phyloP scores from a whole-genome alignment of 2,113 vertebrate species.

The Tricholaema leucomelas region DNA sequence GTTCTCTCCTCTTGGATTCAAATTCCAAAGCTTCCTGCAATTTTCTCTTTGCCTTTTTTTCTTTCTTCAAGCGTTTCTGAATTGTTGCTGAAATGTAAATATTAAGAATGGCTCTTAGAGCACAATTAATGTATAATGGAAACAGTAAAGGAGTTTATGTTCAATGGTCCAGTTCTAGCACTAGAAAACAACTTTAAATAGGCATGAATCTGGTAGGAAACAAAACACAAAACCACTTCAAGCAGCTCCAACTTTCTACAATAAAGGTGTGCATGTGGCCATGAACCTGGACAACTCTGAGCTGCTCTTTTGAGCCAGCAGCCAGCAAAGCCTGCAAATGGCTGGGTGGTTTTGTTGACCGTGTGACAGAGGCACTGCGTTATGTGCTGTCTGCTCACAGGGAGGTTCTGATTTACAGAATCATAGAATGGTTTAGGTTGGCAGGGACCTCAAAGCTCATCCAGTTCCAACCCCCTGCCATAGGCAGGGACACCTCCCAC shows the following conservation, averaged over 20 bases:
- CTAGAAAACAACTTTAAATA: not conserved
- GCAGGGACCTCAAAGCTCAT: no score
- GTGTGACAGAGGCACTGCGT: not conserved
- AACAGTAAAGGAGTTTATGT: not conserved
- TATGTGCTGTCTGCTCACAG: not conserved
- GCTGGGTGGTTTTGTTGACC: not conserved
- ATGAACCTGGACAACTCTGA: not conserved
- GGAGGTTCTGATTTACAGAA: not conserved
- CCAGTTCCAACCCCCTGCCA: no score
- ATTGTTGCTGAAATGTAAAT: constrained; percentile 80
- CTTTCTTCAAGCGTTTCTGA: constrained; percentile 91
- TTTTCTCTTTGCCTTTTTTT: constrained; percentile 93
- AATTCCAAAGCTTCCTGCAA: constrained; percentile 91
- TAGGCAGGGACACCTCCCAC: no score
- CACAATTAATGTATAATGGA: not conserved
- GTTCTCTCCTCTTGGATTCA: constrained; percentile 87
- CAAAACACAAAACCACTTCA: not conserved
- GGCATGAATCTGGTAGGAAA: not conserved
- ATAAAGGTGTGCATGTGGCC: not conserved
- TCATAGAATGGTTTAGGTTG: no score
- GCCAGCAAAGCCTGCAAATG: not conserved
- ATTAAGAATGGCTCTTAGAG: not conserved
- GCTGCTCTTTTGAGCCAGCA: not conserved
- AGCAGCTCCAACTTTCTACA: not conserved
- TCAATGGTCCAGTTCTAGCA: not conserved